Conservation (phyloP, 2,113 vertebrate genomes). For the Ictidomys tridecemlineatus region DNA sequence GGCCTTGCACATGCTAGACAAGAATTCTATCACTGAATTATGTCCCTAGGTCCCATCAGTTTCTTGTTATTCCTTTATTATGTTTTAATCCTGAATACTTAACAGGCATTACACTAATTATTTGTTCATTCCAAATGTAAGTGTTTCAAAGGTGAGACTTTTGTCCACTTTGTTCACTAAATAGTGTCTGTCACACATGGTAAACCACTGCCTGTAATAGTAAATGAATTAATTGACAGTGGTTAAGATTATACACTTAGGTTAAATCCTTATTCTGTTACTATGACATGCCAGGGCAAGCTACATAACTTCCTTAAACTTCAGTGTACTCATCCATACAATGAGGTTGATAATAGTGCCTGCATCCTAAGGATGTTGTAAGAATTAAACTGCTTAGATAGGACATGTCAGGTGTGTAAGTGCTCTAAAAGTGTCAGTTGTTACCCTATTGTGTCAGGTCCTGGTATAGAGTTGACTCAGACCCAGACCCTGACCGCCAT, state of each 20-base stretch:
- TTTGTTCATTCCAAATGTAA: constrained; percentile 31
- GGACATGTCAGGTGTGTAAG: neutral
- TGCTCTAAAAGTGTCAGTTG: neutral
- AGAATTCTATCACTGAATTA: neutral
- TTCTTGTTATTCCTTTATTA: neutral
- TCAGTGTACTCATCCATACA: neutral
- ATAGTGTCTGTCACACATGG: neutral
- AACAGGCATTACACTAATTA: neutral
- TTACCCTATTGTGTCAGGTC: neutral
- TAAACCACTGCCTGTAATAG: neutral
- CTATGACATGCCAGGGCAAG: neutral
- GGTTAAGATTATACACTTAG: neutral
- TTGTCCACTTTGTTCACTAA: neutral
- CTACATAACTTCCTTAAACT: neutral
- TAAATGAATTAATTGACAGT: neutral
- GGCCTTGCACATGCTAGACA: neutral
- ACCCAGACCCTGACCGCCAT: neutral
- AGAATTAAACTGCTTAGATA: neutral
- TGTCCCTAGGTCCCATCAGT: neutral
- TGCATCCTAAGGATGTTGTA: neutral
- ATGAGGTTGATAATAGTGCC: neutral
- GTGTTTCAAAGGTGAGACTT: constrained; percentile 12
- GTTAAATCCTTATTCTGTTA: neutral
- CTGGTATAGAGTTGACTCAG: neutral
- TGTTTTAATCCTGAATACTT: constrained; percentile 29